phyloP scores from a whole-genome alignment of 2,888 invertebrate genomes.

The Eupithecia dodoneata region DNA sequence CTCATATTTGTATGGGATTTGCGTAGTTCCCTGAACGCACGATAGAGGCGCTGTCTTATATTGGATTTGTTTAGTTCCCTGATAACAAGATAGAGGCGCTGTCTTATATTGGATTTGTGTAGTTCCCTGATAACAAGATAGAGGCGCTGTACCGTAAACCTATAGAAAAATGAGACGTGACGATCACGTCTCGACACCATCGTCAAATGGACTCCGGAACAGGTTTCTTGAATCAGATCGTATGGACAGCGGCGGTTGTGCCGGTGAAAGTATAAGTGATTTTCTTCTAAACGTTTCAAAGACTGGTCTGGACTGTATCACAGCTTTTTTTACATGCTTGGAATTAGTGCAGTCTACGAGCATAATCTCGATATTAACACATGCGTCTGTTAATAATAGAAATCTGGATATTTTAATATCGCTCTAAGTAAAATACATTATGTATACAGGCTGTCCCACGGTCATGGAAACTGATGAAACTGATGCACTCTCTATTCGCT shows the following conservation, averaged over 20 bases:
- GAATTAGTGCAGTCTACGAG: not conserved
- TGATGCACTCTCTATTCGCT: not conserved
- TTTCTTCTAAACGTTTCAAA: not conserved
- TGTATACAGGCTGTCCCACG: not conserved
- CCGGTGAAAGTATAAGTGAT: constrained; percentile 12
- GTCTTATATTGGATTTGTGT: too few species aligned
- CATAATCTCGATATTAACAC: not conserved
- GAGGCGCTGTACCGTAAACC: too few species aligned
- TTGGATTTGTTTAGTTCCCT: too few species aligned
- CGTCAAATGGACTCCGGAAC: not conserved
- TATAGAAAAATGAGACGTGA: too few species aligned
- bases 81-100: too few species aligned
- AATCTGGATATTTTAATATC: not conserved
- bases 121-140: too few species aligned
- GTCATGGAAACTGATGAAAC: not conserved
- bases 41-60: too few species aligned
- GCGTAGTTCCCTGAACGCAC: too few species aligned
- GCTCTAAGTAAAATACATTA: constrained; percentile 9
- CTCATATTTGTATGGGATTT: too few species aligned
- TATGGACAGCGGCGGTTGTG: constrained; percentile 24
- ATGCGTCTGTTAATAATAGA: not conserved
- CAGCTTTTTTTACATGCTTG: not conserved
- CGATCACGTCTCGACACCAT: too few species aligned
- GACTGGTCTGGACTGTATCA: not conserved
- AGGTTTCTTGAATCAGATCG: constrained; percentile 26